Percentiles rank a stretch among this genome's conserved stretches.
Evolutionary conservation across 2,888 invertebrate genomes (phyloP).

Genomic region (Oxystoma pomonae): DNA sequence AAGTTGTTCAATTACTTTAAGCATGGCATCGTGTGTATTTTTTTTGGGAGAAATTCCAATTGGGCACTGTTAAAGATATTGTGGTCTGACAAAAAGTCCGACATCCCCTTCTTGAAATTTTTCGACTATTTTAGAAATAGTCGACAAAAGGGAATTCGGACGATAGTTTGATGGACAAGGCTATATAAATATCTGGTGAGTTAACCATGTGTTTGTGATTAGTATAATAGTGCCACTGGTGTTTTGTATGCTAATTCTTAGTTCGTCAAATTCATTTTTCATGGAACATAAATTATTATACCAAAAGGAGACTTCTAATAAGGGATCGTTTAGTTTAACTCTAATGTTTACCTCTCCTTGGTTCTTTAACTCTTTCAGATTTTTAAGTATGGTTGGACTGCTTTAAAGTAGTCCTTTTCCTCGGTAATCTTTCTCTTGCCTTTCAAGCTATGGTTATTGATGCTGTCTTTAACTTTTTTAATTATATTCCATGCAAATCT

Average conservation of each 20-base stretch:
- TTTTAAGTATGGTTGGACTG: not conserved
- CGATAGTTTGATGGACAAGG: no score
- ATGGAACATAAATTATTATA: not conserved
- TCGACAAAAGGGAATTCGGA: no score
- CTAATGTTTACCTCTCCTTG: not conserved
- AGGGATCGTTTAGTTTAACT: not conserved
- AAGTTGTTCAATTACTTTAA: no score
- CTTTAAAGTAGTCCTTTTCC: not conserved
- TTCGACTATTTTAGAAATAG: no score
- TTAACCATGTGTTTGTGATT: not conserved
- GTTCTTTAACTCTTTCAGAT: not conserved
- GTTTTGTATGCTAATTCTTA: not conserved
- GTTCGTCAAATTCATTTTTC: not conserved
- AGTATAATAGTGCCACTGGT: not conserved
- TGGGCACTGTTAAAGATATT: no score
- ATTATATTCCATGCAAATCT: not conserved
- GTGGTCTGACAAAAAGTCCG: no score
- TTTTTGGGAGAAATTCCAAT: no score
- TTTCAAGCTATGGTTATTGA: not conserved
- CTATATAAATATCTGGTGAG: not conserved
- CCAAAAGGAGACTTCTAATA: not conserved
- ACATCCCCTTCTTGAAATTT: no score
- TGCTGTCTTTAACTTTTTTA: not conserved
- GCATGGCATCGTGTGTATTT: no score
- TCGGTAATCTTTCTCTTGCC: not conserved